Conservation (phyloP, 2,113 vertebrate genomes). For the Otocyon megalotis region DNA sequence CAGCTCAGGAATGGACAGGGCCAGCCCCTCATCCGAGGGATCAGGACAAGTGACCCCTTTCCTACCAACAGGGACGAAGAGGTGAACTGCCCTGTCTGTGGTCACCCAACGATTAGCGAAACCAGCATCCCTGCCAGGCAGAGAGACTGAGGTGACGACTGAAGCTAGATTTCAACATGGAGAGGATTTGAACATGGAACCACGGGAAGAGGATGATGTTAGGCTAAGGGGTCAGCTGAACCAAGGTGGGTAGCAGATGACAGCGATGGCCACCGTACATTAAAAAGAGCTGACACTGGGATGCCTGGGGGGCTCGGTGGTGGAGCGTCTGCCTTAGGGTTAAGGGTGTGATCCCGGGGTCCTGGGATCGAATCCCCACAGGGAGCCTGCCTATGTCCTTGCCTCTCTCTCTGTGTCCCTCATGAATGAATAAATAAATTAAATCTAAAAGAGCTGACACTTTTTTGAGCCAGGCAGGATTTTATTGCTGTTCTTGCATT, state of each 20-base stretch:
- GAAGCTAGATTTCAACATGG: not conserved
- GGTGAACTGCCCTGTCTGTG: not conserved
- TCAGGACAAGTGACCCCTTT: not conserved
- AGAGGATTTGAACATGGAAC: not conserved
- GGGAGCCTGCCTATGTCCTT: too few relatives aligned
- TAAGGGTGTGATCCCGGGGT: too few relatives aligned
- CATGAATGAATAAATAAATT: too few relatives aligned
- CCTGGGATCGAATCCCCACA: too few relatives aligned
- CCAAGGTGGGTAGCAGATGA: not conserved
- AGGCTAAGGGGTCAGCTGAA: not conserved
- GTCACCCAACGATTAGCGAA: not conserved
- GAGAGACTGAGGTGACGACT: accelerated
- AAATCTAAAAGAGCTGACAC: not conserved
- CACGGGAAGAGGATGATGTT: not conserved
- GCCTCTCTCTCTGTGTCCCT: too few relatives aligned
- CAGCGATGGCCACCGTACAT: not conserved
- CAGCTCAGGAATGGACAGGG: not conserved
- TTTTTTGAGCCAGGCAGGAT: not conserved
- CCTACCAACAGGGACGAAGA: not conserved
- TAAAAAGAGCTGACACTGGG: not conserved
- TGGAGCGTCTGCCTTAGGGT: too few relatives aligned
- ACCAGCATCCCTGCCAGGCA: not conserved
- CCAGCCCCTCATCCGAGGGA: not conserved
- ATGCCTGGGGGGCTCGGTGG: too few relatives aligned
- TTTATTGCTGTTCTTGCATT: not conserved